These are phyloP conservation scores for Cyrtorhinus lividipennis DNA, from an alignment of 1,140 invertebrate species.

Conservation along the genomic window DNA sequence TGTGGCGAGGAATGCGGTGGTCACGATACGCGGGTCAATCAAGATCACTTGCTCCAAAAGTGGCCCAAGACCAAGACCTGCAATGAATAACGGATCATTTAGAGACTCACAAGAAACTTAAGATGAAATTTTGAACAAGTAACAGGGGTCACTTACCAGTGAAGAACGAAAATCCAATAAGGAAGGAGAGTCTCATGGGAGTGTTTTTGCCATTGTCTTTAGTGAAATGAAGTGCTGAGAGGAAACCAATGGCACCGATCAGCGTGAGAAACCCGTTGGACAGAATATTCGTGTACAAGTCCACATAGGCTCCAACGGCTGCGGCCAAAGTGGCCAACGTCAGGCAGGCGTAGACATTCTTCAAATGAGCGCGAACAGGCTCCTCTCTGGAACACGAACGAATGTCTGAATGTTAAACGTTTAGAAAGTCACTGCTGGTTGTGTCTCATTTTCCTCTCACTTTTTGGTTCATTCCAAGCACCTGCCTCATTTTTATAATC, in stretches of 20 bases:
- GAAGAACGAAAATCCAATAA: slow-evolving; percentile 69
- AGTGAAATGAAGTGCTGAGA: slow-evolving; percentile 61
- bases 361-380: slow-evolving; percentile 72
- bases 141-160: slow-evolving; percentile 46
- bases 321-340: slow-evolving; percentile 67
- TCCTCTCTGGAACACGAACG: slow-evolving; percentile 58
- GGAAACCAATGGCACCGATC: slow-evolving; percentile 56
- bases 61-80: slow-evolving; percentile 67
- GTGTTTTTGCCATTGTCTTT: slow-evolving; percentile 74
- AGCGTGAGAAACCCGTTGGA: slow-evolving; percentile 63
- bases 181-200: slow-evolving; percentile 56
- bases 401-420: too few relatives aligned
- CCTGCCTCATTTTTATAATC: too few relatives aligned
- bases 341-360: slow-evolving; percentile 88
- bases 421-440: too few relatives aligned
- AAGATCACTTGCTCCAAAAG: slow-evolving; percentile 57
- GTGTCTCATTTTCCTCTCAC: too few relatives aligned
- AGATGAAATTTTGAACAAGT: too few relatives aligned
- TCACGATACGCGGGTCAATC: slow-evolving; percentile 70
- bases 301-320: slow-evolving; percentile 62
- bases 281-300: slow-evolving; percentile 56
- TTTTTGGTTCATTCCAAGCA: too few relatives aligned
- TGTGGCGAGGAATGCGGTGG: slow-evolving; percentile 76
- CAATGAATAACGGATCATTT: too few relatives aligned
- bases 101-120: too few relatives aligned